A percentile compares a stretch with the other conserved stretches of the same genome.
Evolutionary conservation across 2,888 invertebrate genomes (phyloP).

Genomic region (Orgyia antiqua): DNA sequence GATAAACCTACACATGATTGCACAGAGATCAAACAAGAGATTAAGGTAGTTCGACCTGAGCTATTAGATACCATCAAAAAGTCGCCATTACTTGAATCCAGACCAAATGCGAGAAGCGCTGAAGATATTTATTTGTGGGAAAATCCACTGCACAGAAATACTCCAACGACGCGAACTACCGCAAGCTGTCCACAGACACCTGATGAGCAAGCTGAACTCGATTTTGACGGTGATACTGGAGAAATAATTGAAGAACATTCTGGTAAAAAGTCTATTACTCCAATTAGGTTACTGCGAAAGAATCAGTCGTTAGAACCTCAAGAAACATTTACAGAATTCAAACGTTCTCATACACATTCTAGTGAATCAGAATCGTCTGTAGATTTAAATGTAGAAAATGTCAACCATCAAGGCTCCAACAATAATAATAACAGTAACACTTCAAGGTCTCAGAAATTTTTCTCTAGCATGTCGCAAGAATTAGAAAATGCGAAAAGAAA

Average conservation of each 20-base stretch:
- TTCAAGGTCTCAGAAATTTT: constrained; percentile 68
- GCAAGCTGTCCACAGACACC: constrained; percentile 80
- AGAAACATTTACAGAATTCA: constrained; percentile 35
- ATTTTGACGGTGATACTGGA: constrained; percentile 80
- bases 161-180: constrained; percentile 59
- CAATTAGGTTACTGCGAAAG: constrained; percentile 79
- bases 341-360: constrained; percentile 47
- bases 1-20: constrained; percentile 49
- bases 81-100: constrained; percentile 57
- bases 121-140: constrained; percentile 89
- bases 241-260: constrained; percentile 81
- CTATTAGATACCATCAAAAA: constrained; percentile 45
- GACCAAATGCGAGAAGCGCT: constrained; percentile 69
- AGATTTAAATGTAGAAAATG: constrained; percentile 30
- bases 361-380: constrained; percentile 64
- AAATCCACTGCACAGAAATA: constrained; percentile 83
- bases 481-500: constrained; percentile 67
- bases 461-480: constrained; percentile 73
- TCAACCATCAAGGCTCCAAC: constrained; percentile 34
- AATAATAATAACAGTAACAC: constrained; percentile 28
- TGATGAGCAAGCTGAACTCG: constrained; percentile 84
- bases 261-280: constrained; percentile 83
- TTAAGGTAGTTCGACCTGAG: constrained; percentile 37
- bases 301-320: constrained; percentile 57
- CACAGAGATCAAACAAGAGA: constrained; percentile 40